These are phyloP conservation scores for Iselma pallidipennis DNA, from an alignment of 2,888 invertebrate species.

Conservation along the genomic window DNA sequence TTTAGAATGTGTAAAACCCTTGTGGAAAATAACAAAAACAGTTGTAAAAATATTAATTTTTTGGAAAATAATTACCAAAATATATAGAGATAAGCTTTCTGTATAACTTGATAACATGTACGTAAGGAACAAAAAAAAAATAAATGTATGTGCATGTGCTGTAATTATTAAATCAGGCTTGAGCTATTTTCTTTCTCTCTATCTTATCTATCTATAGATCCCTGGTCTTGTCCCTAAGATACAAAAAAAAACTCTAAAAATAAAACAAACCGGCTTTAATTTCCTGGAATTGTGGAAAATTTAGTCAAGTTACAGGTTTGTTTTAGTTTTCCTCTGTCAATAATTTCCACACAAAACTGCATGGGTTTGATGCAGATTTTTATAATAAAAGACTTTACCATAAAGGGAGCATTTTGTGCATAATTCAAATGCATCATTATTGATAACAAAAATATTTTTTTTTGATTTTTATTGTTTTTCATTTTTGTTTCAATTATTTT, in stretches of 20 bases:
- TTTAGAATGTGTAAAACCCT: constrained; percentile 41
- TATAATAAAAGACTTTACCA: neutral
- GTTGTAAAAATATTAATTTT: constrained; percentile 49
- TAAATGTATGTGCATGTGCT: constrained; percentile 59
- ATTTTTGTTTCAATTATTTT: constrained; percentile 55
- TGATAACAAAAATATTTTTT: constrained; percentile 8
- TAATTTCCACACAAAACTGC: no score
- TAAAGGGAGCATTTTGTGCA: constrained; percentile 18
- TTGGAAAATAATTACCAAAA: constrained; percentile 39
- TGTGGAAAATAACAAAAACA: no score
- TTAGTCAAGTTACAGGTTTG: no score
- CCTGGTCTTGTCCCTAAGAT: neutral
- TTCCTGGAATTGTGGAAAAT: no score
- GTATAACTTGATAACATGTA: constrained; percentile 51
- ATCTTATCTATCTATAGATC: constrained; percentile 17
- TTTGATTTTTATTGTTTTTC: constrained; percentile 3
- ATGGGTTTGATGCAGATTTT: constrained; percentile 9
- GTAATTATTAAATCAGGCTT: constrained; percentile 50
- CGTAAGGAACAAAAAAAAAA: constrained; percentile 38
- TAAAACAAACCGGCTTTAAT: no score
- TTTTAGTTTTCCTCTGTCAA: no score
- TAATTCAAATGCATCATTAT: constrained; percentile 10
- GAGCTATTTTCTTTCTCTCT: constrained; percentile 29
- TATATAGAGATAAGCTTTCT: constrained; percentile 44
- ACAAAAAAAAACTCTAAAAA: no score